Evolutionary conservation across 2,888 invertebrate genomes (phyloP).

Genomic region (Beris morrisii): DNA sequence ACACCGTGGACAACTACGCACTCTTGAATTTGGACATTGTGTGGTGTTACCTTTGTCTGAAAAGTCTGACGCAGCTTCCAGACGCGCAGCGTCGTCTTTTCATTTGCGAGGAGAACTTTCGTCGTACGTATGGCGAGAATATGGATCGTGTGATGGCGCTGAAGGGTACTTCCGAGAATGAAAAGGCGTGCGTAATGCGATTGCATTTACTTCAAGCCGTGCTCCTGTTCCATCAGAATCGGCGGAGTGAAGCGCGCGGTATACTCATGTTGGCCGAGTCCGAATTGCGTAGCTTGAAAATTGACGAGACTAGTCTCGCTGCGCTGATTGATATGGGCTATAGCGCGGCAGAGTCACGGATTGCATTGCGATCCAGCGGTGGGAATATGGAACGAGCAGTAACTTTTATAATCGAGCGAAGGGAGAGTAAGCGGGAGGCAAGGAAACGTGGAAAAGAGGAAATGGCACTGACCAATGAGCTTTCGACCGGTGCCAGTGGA

Average conservation of each 20-base stretch:
- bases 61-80: conserved; percentile 67
- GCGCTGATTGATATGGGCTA: conserved; percentile 67
- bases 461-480: conserved; percentile 50
- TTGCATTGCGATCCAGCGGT: conserved; percentile 65
- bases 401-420: conserved; percentile 64
- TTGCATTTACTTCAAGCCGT: conserved; percentile 80
- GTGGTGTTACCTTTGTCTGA: conserved; percentile 83
- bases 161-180: conserved; percentile 64
- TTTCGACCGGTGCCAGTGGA: conserved; percentile 36
- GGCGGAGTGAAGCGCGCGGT: conserved; percentile 63
- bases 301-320: conserved; percentile 60
- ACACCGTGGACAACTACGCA: conserved; percentile 80
- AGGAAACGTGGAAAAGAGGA: conserved; percentile 60
- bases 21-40: conserved; percentile 81
- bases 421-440: conserved; percentile 58
- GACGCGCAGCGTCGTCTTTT: conserved; percentile 72
- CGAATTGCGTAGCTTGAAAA: conserved; percentile 66
- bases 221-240: conserved; percentile 76
- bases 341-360: conserved; percentile 67
- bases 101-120: conserved; percentile 68
- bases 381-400: conserved; percentile 66
- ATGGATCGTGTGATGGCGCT: conserved; percentile 64
- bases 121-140: conserved; percentile 67
- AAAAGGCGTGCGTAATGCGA: conserved; percentile 74
- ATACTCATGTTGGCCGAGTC: conserved; percentile 65